Conservation (phyloP, 2,888 invertebrate genomes). For the Zaprionus lineosus region DNA sequence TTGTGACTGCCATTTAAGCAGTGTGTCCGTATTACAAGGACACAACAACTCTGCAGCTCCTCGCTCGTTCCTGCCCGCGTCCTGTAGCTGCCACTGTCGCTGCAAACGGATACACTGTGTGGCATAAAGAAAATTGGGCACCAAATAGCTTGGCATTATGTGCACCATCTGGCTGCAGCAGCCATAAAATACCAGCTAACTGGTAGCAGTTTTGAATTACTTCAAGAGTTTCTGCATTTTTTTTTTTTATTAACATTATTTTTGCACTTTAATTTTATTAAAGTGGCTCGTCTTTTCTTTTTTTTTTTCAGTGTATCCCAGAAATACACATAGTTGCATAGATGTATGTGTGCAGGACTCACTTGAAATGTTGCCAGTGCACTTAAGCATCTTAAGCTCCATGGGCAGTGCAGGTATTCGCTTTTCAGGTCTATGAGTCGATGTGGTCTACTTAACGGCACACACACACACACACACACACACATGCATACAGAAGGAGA, state of each 20-base stretch:
- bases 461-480: constrained; percentile 1
- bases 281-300: too few species aligned
- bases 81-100: neutral
- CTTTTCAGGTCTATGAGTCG: constrained; percentile 14
- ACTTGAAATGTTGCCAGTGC: constrained; percentile 40
- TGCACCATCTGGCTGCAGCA: constrained; percentile 20
- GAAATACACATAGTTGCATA: neutral
- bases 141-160: neutral
- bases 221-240: neutral
- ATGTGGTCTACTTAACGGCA: constrained; percentile 40
- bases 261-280: too few species aligned
- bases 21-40: constrained; percentile 42
- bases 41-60: constrained; percentile 32
- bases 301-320: neutral
- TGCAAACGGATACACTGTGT: constrained; percentile 21
- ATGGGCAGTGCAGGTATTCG: constrained; percentile 27
- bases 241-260: too few species aligned
- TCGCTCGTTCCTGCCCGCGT: too few species aligned
- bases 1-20: constrained; percentile 60
- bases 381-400: constrained; percentile 40
- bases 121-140: neutral
- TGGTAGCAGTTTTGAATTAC: neutral
- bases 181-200: neutral
- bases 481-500: neutral
- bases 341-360: constrained; percentile 4